Percentiles rank a stretch among this genome's conserved stretches.
These are phyloP conservation scores for Thaumetopoea pityocampa DNA, from an alignment of 1,140 invertebrate species.

Conservation along the genomic window DNA sequence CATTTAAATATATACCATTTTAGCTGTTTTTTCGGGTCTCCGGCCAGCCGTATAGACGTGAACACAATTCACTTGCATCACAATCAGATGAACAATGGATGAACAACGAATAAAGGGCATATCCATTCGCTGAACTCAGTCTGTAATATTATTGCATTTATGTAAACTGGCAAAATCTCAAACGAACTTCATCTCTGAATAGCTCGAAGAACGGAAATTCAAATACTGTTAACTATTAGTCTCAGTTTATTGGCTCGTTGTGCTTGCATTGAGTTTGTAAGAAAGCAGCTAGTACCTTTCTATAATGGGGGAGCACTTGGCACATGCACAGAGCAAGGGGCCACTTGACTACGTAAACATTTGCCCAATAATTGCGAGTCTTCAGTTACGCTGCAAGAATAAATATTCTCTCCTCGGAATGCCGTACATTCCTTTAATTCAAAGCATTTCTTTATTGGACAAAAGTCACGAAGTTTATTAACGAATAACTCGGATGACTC, in stretches of 20 bases:
- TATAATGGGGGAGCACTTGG: conserved; percentile 51
- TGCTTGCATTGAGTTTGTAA: conserved; percentile 29
- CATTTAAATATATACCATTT: no score
- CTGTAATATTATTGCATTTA: no score
- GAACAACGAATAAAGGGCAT: no score
- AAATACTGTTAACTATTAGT: conserved; percentile 19
- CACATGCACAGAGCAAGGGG: conserved; percentile 42
- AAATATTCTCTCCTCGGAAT: conserved; percentile 55
- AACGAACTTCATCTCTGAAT: background rate
- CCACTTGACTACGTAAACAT: conserved; percentile 59
- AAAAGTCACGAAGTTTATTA: conserved; percentile 55
- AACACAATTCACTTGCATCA: no score
- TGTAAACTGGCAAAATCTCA: no score
- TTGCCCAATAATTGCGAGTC: conserved; percentile 69
- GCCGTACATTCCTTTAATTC: conserved; percentile 52
- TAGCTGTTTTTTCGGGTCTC: no score
- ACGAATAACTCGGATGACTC: conserved; percentile 30
- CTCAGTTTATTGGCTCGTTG: conserved; percentile 37
- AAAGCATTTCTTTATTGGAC: conserved; percentile 64
- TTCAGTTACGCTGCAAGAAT: conserved; percentile 60
- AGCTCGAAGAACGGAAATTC: conserved; percentile 6
- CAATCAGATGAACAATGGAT: no score
- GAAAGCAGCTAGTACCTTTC: conserved; percentile 51
- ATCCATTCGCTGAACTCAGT: no score
- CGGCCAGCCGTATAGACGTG: no score